A percentile compares a stretch with the other conserved stretches of the same genome.
These are phyloP conservation scores for Eumerus sabulonum DNA, from an alignment of 2,888 invertebrate genomes.

Conservation along the genomic window DNA sequence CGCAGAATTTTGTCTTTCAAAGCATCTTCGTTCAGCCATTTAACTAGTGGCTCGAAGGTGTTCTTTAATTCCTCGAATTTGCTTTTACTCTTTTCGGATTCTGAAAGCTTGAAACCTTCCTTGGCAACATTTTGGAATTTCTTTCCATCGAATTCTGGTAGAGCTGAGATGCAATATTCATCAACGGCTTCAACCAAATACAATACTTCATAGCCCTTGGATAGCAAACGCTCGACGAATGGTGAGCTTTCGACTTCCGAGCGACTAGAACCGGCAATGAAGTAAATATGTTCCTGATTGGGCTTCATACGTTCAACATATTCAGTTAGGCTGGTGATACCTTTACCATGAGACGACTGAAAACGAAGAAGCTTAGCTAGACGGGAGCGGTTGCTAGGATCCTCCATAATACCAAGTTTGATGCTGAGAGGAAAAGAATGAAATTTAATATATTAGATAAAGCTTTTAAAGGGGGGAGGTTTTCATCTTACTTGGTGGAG, in stretches of 20 bases:
- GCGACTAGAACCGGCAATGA: conserved; percentile 93
- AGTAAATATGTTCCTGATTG: conserved; percentile 96
- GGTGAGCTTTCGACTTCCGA: conserved; percentile 94
- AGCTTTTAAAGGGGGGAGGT: too few species aligned
- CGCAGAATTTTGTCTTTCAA: conserved; percentile 89
- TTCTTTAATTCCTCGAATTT: conserved; percentile 87
- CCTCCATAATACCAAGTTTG: conserved; percentile 98
- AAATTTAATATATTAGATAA: neutral
- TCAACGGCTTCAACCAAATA: conserved; percentile 98
- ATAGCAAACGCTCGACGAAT: conserved; percentile 95
- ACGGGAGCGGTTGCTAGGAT: conserved; percentile 96
- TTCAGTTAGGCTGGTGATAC: conserved; percentile 88
- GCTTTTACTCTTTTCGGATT: conserved; percentile 85
- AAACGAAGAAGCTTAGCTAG: conserved; percentile 96
- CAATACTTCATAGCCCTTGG: conserved; percentile 96
- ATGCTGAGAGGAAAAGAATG: conserved; percentile 80
- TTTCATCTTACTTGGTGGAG: conserved; percentile 91
- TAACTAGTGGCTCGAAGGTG: conserved; percentile 92
- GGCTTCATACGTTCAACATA: conserved; percentile 97
- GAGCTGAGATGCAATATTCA: conserved; percentile 96
- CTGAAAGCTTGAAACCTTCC: conserved; percentile 94
- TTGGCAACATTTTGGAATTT: conserved; percentile 99
- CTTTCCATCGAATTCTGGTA: conserved; percentile 99
- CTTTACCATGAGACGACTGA: conserved; percentile 85
- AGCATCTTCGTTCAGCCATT: conserved; percentile 92